These are phyloP conservation scores for Archips xylosteana DNA, from an alignment of 2,888 invertebrate genomes.

Conservation along the genomic window DNA sequence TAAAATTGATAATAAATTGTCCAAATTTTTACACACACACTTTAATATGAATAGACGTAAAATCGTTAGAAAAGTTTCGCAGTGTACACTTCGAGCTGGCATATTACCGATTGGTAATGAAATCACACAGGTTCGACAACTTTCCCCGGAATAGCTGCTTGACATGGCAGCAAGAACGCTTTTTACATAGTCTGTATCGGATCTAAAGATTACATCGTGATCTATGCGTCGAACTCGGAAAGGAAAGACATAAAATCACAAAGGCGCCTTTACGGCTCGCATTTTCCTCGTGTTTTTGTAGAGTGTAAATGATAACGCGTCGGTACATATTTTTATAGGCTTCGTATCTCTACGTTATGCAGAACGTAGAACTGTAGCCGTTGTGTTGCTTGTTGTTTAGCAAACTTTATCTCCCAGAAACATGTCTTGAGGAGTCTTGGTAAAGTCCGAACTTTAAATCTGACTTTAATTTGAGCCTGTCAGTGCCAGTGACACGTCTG, in stretches of 20 bases:
- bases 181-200: slow-evolving; percentile 46
- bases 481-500: too few relatives aligned
- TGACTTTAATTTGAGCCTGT: not conserved
- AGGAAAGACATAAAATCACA: not conserved
- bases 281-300: not conserved
- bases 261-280: not conserved
- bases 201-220: not conserved
- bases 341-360: not conserved
- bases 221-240: slow-evolving; percentile 2
- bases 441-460: not conserved
- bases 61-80: slow-evolving; percentile 55
- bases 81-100: slow-evolving; percentile 80
- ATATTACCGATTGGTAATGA: slow-evolving; percentile 79
- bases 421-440: not conserved
- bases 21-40: not conserved
- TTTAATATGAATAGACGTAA: not conserved
- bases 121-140: slow-evolving; percentile 72
- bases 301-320: slow-evolving; percentile 3
- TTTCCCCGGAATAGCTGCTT: slow-evolving; percentile 83
- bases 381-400: not conserved
- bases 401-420: not conserved
- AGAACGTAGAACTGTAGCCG: not conserved
- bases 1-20: not conserved
- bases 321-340: not conserved
- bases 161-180: slow-evolving; percentile 77